phyloP scores from a whole-genome alignment of 2,888 invertebrate species.

The Andrena bicolor region DNA sequence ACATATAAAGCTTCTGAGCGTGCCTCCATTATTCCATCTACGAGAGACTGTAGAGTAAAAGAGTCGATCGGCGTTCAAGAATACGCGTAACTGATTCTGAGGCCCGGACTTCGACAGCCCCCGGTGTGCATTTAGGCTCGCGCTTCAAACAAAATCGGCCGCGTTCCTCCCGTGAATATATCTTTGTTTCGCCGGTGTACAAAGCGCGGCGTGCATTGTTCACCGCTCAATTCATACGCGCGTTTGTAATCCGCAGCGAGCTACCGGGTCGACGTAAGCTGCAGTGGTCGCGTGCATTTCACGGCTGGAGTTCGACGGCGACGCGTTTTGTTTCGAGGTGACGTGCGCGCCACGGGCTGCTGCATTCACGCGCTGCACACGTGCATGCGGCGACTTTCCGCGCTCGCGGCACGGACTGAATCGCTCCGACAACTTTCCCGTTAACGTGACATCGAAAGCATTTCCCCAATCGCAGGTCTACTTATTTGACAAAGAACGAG shows the following conservation, averaged over 20 bases:
- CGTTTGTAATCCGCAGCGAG: constrained; percentile 49
- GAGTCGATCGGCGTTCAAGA: neutral
- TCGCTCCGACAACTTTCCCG: neutral
- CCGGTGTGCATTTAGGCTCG: constrained; percentile 2
- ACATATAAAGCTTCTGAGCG: no score
- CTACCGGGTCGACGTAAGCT: constrained; percentile 40
- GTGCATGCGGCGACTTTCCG: constrained; percentile 4
- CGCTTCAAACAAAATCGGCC: constrained; percentile 43
- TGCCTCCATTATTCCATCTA: no score
- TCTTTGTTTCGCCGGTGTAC: constrained; percentile 42
- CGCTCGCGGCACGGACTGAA: neutral
- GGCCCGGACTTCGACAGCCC: neutral
- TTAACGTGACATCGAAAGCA: no score
- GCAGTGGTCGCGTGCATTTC: constrained; percentile 44
- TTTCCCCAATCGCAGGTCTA: no score
- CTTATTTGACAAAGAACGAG: no score
- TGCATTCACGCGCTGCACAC: constrained; percentile 29
- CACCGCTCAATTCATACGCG: constrained; percentile 47
- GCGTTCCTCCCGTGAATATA: constrained; percentile 21
- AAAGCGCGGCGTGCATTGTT: constrained; percentile 51
- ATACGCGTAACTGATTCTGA: neutral
- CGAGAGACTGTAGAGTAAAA: neutral
- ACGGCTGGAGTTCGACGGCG: constrained; percentile 41
- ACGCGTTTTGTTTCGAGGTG: constrained; percentile 56
- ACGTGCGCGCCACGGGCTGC: constrained; percentile 38